These are phyloP conservation scores for Bombus vancouverensis DNA, from an alignment of 1,140 invertebrate species.

Conservation along the genomic window DNA sequence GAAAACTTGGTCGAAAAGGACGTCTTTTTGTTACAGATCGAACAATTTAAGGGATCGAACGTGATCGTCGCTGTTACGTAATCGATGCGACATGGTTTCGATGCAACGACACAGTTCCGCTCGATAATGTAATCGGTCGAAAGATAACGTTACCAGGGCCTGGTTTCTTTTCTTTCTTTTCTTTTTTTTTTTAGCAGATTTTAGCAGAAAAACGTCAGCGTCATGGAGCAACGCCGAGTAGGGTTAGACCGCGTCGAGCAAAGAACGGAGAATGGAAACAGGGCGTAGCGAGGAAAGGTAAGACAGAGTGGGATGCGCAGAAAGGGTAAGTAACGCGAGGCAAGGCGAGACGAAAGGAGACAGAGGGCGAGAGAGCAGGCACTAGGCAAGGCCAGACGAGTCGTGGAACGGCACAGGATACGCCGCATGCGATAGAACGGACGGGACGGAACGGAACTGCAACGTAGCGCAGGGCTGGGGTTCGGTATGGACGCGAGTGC, in stretches of 20 bases:
- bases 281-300: constrained; percentile 1
- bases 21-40: too few species aligned
- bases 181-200: too few species aligned
- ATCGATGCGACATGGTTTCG: too few species aligned
- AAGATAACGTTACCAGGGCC: neutral
- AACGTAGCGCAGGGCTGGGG: neutral
- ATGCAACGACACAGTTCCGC: too few species aligned
- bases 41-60: too few species aligned
- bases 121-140: neutral
- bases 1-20: too few species aligned
- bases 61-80: too few species aligned
- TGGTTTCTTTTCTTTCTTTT: neutral
- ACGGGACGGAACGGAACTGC: neutral
- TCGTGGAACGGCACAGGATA: constrained; percentile 15
- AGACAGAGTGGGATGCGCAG: neutral
- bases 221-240: neutral
- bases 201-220: neutral
- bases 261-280: neutral
- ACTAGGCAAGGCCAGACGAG: constrained; percentile 1
- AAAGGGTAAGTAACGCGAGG: neutral
- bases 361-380: neutral
- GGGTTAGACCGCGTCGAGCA: neutral
- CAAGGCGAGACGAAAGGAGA: neutral
- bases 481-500: neutral
- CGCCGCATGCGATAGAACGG: neutral